phyloP scores from a whole-genome alignment of 2,797 vertebrate species.

The Buphagus erythrorhynchus region DNA sequence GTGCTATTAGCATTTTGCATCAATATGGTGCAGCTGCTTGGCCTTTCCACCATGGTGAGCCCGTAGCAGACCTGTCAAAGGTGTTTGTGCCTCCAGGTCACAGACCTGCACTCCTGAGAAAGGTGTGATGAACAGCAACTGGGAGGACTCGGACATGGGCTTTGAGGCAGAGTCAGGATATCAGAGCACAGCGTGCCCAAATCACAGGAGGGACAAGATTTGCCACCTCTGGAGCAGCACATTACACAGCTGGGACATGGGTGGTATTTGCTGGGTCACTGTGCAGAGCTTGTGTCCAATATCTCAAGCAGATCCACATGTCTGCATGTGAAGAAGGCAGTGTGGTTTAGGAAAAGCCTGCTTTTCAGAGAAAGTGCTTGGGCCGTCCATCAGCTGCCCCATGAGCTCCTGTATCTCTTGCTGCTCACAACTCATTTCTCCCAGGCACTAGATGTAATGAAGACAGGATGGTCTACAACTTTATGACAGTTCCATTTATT shows the following conservation, averaged over 20 bases:
- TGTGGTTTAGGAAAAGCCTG: background rate
- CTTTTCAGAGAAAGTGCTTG: background rate
- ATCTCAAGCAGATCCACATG: rapidly evolving
- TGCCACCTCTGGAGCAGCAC: background rate
- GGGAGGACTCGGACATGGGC: background rate
- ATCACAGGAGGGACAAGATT: rapidly evolving
- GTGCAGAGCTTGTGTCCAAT: background rate
- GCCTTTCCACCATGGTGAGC: background rate
- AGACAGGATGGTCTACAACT: slow-evolving; percentile 40
- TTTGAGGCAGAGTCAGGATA: background rate
- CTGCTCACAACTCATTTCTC: slow-evolving; percentile 33
- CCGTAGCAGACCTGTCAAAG: background rate
- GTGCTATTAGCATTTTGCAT: background rate
- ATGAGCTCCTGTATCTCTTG: background rate
- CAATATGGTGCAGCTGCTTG: background rate
- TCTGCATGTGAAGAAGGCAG: background rate
- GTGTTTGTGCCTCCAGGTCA: background rate
- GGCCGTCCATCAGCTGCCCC: background rate
- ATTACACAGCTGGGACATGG: background rate
- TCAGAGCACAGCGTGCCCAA: rapidly evolving
- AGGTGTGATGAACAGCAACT: background rate
- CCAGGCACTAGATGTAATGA: slow-evolving; percentile 42
- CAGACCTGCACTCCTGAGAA: background rate
- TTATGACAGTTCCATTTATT: slow-evolving; percentile 70
- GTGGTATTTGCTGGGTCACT: background rate